Evolutionary conservation across 2,888 invertebrate species (phyloP).

Genomic region (Tenthredo distinguenda): DNA sequence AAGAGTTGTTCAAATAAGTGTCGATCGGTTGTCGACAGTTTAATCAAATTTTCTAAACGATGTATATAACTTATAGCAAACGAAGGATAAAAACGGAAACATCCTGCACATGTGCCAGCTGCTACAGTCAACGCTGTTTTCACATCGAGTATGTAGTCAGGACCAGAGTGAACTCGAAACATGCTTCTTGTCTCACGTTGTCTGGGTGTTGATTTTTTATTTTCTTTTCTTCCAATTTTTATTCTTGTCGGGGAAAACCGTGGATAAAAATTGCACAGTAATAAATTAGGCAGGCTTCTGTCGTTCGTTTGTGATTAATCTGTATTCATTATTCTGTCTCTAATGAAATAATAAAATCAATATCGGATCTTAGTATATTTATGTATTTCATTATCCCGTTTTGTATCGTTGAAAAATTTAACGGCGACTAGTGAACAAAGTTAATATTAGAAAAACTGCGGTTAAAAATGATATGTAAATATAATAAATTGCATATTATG

Average conservation of each 20-base stretch:
- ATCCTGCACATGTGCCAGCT: constrained; percentile 21
- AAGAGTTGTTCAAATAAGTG: neutral
- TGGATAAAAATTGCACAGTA: neutral
- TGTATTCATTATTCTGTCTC: neutral
- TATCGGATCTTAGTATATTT: neutral
- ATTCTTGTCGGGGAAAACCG: neutral
- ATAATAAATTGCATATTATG: neutral
- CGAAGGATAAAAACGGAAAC: neutral
- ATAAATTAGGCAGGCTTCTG: neutral
- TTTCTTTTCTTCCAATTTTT: neutral
- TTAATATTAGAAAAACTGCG: neutral
- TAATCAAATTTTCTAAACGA: neutral
- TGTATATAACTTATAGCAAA: neutral
- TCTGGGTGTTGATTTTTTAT: neutral
- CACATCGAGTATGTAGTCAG: neutral
- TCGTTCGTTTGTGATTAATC: neutral
- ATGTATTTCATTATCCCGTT: neutral
- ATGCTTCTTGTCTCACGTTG: neutral
- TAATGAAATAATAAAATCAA: neutral
- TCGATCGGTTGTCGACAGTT: neutral
- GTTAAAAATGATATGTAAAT: neutral
- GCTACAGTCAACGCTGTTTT: neutral
- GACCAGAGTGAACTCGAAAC: neutral
- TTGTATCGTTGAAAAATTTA: neutral
- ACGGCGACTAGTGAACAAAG: neutral